These are phyloP conservation scores for Dreissena polymorpha DNA, from an alignment of 1,140 invertebrate species.

Conservation along the genomic window DNA sequence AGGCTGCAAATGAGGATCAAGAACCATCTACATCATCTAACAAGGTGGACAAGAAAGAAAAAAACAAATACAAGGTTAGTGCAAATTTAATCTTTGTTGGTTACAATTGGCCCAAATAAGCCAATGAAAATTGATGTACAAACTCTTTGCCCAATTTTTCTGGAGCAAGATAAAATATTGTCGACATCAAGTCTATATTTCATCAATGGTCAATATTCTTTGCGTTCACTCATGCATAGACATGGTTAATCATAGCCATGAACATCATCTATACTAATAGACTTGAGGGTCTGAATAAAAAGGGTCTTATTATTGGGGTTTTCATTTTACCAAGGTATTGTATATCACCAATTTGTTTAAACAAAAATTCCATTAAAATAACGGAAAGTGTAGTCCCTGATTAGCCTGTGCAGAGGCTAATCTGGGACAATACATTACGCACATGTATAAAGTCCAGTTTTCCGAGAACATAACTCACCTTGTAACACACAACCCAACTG, in stretches of 20 bases:
- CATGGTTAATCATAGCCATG: background rate
- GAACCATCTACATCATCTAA: conserved; percentile 10
- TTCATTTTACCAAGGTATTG: no score
- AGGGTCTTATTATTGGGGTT: no score
- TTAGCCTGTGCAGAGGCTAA: background rate
- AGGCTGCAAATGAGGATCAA: background rate
- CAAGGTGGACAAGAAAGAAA: conserved; percentile 62
- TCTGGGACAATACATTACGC: background rate
- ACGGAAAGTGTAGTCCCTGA: background rate
- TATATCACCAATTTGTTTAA: no score
- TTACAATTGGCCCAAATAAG: no score
- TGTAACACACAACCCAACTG: background rate
- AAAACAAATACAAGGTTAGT: conserved; percentile 61
- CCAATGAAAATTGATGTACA: background rate
- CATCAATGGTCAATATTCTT: background rate
- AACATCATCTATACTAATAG: no score
- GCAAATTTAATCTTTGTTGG: background rate
- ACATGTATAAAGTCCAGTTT: background rate
- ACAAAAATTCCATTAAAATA: no score
- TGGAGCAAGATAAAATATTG: background rate
- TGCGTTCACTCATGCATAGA: background rate
- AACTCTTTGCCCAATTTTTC: background rate
- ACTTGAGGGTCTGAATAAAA: no score
- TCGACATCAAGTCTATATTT: background rate
- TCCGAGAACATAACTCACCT: background rate